These are phyloP conservation scores for Takifugu bimaculatus DNA, from an alignment of 2,113 vertebrate species.

Conservation along the genomic window DNA sequence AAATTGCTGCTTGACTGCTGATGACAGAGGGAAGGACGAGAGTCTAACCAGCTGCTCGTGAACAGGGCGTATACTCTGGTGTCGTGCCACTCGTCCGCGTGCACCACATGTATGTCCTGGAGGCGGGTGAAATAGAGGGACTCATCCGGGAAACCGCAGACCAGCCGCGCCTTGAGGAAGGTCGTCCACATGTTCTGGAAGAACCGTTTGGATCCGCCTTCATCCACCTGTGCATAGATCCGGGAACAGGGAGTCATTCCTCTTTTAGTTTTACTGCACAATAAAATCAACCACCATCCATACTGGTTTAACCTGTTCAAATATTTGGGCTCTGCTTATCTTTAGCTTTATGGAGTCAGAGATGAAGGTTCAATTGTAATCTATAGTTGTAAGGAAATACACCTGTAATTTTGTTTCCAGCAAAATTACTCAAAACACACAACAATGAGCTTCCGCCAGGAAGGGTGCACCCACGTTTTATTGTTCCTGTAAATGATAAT, in stretches of 20 bases:
- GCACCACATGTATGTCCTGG: constrained; percentile 82
- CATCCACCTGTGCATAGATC: constrained; percentile 76
- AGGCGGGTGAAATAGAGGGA: constrained; percentile 87
- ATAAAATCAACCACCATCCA: too few species aligned
- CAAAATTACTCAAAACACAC: too few species aligned
- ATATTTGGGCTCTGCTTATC: too few species aligned
- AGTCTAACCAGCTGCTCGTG: constrained; percentile 86
- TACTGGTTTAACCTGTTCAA: too few species aligned
- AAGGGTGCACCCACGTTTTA: too few species aligned
- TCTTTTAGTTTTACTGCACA: neutral
- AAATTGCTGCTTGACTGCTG: neutral
- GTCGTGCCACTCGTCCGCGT: constrained; percentile 71
- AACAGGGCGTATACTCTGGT: constrained; percentile 85
- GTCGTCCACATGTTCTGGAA: constrained; percentile 90
- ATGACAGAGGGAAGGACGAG: constrained; percentile 13
- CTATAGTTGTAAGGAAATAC: too few species aligned
- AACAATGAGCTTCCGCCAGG: too few species aligned
- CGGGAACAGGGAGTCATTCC: neutral
- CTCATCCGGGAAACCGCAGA: constrained; percentile 81
- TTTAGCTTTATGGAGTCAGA: too few species aligned
- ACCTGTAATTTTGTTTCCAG: too few species aligned
- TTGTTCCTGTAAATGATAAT: too few species aligned
- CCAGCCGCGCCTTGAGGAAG: constrained; percentile 87
- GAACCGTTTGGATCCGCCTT: constrained; percentile 80
- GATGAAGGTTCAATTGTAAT: too few species aligned